Evolutionary conservation across 64 coral and sea anemone genomes (phyloP).

Genomic region (Orbicella faveolata): DNA sequence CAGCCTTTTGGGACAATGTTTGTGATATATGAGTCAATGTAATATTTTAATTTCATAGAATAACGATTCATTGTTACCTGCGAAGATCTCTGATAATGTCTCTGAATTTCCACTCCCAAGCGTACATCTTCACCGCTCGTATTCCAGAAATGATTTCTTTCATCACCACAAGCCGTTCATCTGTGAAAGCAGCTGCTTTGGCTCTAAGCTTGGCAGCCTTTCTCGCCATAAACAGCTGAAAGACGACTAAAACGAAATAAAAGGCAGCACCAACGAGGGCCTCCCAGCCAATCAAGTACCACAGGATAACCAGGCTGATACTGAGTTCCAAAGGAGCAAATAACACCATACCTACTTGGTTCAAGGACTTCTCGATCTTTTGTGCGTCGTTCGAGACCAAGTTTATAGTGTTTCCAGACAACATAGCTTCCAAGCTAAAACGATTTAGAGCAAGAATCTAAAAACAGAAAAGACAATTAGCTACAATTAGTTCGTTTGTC

Average conservation of each 20-base stretch:
- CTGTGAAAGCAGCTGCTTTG: slow-evolving; percentile 15
- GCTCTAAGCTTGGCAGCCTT: neutral
- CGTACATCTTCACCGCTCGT: neutral
- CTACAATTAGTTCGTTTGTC: neutral
- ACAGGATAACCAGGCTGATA: neutral
- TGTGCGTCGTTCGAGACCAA: slow-evolving; percentile 16
- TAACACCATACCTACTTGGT: slow-evolving; percentile 25
- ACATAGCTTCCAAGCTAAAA: neutral
- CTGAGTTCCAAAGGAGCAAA: neutral
- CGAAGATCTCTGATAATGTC: neutral
- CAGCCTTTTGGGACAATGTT: too few species aligned
- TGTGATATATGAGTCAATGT: too few species aligned
- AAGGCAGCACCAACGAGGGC: neutral
- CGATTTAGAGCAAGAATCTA: neutral
- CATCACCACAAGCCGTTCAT: neutral
- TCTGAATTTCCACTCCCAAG: slow-evolving; percentile 23
- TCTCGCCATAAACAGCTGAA: neutral
- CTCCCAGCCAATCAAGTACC: slow-evolving; percentile 13
- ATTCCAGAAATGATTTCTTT: slow-evolving; percentile 2
- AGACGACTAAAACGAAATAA: neutral
- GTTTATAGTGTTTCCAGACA: neutral
- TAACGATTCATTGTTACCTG: neutral
- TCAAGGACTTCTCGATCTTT: neutral
- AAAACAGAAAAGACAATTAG: neutral
- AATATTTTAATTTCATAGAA: too few species aligned